Evolutionary conservation across 2,113 vertebrate species (phyloP), one percentile per base, ranked within the genome.

Genomic region (Craseonycteris thonglongyai): DNA sequence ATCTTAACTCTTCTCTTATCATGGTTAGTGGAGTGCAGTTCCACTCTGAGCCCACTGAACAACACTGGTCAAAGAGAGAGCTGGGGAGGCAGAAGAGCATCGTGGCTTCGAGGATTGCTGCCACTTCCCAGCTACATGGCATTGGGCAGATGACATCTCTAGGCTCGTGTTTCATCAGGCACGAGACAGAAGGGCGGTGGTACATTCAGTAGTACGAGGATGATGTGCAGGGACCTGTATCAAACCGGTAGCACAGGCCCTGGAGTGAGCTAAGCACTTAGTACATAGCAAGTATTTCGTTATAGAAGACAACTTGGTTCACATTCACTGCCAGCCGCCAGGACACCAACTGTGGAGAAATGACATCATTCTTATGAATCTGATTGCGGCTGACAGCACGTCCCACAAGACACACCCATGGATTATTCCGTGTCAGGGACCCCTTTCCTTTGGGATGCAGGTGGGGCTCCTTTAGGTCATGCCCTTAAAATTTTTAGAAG

Each of bases 181-280:
- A 15, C 4, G 4, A 45, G 42, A n/a, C 26, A 54, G 18, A 66
- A 54, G 0, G 0, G 5, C 63, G 13, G 4, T 0, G 13, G 11
- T 1, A 3, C 22, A 9, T 0, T 14, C 3, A 13, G 24, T 30
- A 42, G 3, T 11, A 5, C 5, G 38, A 19, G 5, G 0, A 40
- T 9, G 35, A 45, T 7, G 2, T 10, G 28, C 5, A 3, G 65
- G 0, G 1, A 38, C 28, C 47, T 19, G 5, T 7, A 22, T 3
- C 65, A 78, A 40, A 42, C 10, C 40, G n/a, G 59, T 10, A 33
- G 40, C 35, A 4, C 0, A 1, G n/a, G 9, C 26, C 56, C 26
- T 22, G 47, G 15, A 18, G 15, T 10, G 6, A 14, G 72, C 24
- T 33, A 59, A 69, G 13, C 7, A 24, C 28, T 47, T 30, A 40